Evolutionary conservation across 2,113 vertebrate genomes (phyloP), one percentile per base, ranked within the genome.

Genomic region (Plectropomus leopardus): DNA sequence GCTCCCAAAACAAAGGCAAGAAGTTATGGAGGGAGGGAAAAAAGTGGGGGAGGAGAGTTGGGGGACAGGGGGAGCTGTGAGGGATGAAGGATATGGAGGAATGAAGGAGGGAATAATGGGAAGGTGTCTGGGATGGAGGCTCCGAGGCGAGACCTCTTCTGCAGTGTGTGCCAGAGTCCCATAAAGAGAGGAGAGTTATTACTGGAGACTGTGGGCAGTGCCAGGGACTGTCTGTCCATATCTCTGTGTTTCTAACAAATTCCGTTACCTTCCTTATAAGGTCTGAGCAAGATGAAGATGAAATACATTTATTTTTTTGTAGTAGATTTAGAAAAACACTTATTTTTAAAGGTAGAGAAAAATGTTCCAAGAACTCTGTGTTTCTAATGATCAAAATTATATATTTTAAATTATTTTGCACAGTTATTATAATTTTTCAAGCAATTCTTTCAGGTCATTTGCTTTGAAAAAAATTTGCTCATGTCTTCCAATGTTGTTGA

Each of bases 1-100:
- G 86, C 85, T 89, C 78, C 71, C 58, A 54, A 88, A 93, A 94
- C 94, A 94, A 94, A 93, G 90, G 85, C 84, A 65, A 88, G 76
- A 79, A 90, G 88, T 91, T 89, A 83, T 76, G 76, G 78, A 82
- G 78, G 84, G 67, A 68, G 19, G 75, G 60, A 28, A 53, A 28
- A 59, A 53, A 51, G 70, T n/a, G 66, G 40, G 71, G 78, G 67
- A 4, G 63, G 70, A 70, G 42, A 55, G 55, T 44, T 50, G 23
- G 42, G 72, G 44, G 84, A 68, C 47, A 24, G 63, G 60, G 53
- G 36, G 64, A 26, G 34, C 45, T 66, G 74, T 80, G 65, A 65
- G 75, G 68, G 72, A 45, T 80, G 83, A 83, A 80, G 72, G 79
- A 88, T 70, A 57, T 61, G 69, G 23, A 74, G 85, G 80, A 86